phyloP scores from a whole-genome alignment of 2,113 vertebrate genomes.

The Limnothrissa miodon region DNA sequence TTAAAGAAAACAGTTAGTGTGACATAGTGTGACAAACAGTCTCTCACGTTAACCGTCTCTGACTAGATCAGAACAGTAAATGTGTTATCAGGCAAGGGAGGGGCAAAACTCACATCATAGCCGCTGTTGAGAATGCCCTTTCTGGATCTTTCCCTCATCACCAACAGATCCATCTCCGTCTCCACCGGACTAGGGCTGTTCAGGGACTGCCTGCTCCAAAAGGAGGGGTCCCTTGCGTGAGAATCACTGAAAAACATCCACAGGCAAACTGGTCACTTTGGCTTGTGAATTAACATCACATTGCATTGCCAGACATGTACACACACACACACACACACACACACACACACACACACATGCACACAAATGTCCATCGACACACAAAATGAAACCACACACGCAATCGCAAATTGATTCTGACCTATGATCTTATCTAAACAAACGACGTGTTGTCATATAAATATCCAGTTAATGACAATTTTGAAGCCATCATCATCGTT shows the following conservation, averaged over 20 bases:
- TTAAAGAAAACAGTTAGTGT: no score
- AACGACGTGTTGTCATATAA: background rate
- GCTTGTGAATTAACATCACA: background rate
- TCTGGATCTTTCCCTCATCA: constrained; percentile 86
- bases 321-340: no score
- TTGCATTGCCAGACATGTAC: no score
- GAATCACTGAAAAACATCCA: constrained; percentile 74
- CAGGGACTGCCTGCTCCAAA: constrained; percentile 95
- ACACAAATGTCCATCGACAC: no score
- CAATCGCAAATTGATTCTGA: no score
- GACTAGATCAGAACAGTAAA: no score
- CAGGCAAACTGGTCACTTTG: no score
- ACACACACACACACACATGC: no score
- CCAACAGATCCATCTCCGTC: constrained; percentile 96
- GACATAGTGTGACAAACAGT: no score
- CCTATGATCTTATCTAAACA: background rate
- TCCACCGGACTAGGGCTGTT: constrained; percentile 94
- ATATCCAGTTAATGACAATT: background rate
- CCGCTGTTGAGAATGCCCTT: constrained; percentile 94
- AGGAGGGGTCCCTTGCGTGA: constrained; percentile 82
- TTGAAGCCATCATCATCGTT: constrained; percentile 1
- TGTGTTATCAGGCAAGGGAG: background rate
- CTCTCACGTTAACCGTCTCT: no score
- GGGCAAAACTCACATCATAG: constrained; percentile 84
- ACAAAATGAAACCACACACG: no score